Conservation (phyloP, 2,113 vertebrate species). For the Gyps fulvus region DNA sequence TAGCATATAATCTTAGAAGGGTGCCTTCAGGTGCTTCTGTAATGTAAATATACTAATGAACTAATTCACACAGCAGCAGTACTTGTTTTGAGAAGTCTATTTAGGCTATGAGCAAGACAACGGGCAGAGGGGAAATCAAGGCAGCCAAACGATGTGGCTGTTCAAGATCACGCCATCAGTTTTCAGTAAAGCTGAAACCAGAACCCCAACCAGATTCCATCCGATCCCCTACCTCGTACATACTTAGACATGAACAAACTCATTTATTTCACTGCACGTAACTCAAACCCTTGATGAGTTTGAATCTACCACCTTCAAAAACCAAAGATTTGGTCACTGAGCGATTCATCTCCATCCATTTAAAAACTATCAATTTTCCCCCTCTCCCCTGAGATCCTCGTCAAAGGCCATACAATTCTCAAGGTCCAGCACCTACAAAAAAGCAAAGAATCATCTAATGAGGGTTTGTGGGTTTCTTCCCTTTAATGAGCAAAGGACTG, state of each 20-base stretch:
- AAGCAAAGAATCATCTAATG: background rate
- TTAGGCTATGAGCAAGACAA: background rate
- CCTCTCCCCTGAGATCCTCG: background rate
- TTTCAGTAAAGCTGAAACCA: background rate
- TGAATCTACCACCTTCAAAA: background rate
- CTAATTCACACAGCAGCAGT: background rate
- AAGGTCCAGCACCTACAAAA: background rate
- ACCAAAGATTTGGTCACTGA: background rate
- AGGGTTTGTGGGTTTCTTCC: background rate
- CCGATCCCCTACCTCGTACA: background rate
- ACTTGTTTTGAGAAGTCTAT: background rate
- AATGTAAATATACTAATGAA: slow-evolving; percentile 36
- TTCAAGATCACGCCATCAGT: background rate
- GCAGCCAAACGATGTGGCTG: background rate
- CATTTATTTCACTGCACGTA: background rate
- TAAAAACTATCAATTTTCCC: background rate
- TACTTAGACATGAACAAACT: background rate
- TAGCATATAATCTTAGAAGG: background rate
- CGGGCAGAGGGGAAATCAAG: background rate
- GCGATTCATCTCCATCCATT: background rate
- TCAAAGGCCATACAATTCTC: background rate
- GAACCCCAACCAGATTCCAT: background rate
- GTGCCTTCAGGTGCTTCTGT: slow-evolving; percentile 35
- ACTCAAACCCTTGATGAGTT: background rate
- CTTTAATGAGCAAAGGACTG: background rate